Evolutionary conservation across 2,113 vertebrate species (phyloP).

Genomic region (Balaenoptera acutorostrata): DNA sequence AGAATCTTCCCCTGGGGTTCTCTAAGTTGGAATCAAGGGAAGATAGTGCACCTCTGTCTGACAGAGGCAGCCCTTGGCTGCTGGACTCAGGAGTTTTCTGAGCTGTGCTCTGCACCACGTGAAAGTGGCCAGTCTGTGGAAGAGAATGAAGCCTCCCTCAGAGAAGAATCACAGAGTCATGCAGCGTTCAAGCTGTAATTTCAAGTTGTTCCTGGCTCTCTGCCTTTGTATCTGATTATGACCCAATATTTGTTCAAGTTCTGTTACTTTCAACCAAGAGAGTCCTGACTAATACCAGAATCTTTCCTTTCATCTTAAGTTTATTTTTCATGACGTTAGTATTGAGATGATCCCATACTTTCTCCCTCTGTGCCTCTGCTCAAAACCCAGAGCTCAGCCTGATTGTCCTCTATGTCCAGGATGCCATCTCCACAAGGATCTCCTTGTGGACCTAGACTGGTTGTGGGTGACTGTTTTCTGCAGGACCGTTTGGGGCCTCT

Average conservation of each 20-base stretch:
- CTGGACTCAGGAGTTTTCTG: neutral
- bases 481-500: neutral
- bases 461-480: neutral
- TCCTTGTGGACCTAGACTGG: neutral
- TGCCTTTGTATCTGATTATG: neutral
- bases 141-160: neutral
- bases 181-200: neutral
- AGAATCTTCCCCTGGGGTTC: neutral
- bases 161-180: neutral
- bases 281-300: neutral
- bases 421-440: neutral
- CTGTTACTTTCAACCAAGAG: neutral
- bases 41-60: neutral
- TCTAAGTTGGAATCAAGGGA: neutral
- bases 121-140: neutral
- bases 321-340: neutral
- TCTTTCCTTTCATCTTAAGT: neutral
- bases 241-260: neutral
- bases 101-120: accelerated
- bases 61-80: neutral
- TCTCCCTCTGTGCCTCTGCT: neutral
- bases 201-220: neutral
- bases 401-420: no score
- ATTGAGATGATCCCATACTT: neutral
- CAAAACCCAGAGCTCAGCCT: neutral